Base-by-base conservation (phyloP, 2,888 invertebrate genomes). In the Vesta saturnalis region DNA sequence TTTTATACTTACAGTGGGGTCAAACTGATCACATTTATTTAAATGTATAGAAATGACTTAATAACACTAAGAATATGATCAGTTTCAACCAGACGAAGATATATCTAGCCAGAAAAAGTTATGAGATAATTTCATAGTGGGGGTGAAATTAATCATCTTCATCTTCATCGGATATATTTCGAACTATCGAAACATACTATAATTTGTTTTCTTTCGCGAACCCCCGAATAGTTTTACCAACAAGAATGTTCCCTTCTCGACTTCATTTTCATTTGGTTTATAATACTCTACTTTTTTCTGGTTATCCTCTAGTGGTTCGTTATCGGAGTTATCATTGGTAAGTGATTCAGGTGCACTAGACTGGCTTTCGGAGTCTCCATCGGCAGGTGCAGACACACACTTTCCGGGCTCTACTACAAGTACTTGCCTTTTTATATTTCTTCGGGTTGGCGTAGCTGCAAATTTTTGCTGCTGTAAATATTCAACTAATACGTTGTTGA, bases 311-410 rank as follows among this genome's bases (percentile, higher is more conserved):
- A 65, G 15, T 18, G 60, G 39, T 30, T 68, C 58, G 52, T 71
- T 57, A 60, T 73, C 70, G 14, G 67, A 69, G 55, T 64, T 58
- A 39, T 73, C 71, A 39, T 67, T 67, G 22, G 65, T 71, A 35
- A 19, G 68, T 49, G 15, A 30, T 35, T 61, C 52, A 10, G 19
- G 68, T 46, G 16, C 60, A 65, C 60, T 71, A 16, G 12, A 63
- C 60, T 23, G 14, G 16, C 1, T n/a, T 22, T 1, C 10, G 43
- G 58, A 30, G 12, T 5, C 12, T 12, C 30, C 18, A 8, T 43
- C 18, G 15, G 5, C 18, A 47, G 1, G 1, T 12, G 35, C 52
- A 30, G 18, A 15, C 3, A 49, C 43, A 55, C 55, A 54, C 15
- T 54, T 39, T 1, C 19, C 21, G 6, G 35, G 52, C 19, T 39